Percentiles rank a stretch among this genome's conserved stretches.
Evolutionary conservation across 2,797 vertebrate species (phyloP).

Genomic region (Hemibagrus guttatus): DNA sequence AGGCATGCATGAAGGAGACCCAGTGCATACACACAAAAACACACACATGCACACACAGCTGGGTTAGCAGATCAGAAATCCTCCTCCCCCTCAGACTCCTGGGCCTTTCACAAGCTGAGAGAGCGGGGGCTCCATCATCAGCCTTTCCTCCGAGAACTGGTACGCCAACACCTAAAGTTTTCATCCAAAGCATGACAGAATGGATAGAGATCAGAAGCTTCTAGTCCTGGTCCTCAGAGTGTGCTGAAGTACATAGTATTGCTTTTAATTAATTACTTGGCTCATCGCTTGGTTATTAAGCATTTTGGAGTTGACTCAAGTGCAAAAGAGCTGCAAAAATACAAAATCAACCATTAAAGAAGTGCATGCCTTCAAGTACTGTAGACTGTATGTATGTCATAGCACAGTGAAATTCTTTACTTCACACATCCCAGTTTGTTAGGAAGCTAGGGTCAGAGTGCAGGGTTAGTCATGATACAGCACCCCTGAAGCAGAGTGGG

Average conservation of each 20-base stretch:
- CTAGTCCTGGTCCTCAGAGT: background rate
- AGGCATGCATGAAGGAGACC: constrained; percentile 42
- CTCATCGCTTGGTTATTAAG: constrained; percentile 5
- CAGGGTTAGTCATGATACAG: too few relatives aligned
- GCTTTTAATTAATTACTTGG: background rate
- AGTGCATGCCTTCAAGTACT: background rate
- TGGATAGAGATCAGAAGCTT: background rate
- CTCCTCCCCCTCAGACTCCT: background rate
- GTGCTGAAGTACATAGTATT: background rate
- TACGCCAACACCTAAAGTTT: constrained; percentile 9
- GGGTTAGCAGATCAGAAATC: constrained; percentile 38
- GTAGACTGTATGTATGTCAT: too few relatives aligned
- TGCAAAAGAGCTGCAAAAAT: background rate
- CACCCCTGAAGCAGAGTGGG: too few relatives aligned
- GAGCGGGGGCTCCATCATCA: constrained; percentile 18
- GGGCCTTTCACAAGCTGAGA: constrained; percentile 15
- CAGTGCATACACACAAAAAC: constrained; percentile 5
- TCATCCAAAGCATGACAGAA: constrained; percentile 19
- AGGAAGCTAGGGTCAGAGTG: too few relatives aligned
- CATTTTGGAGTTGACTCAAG: background rate
- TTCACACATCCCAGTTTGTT: too few relatives aligned
- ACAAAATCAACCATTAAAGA: background rate
- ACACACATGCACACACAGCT: constrained; percentile 15
- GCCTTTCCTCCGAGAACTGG: background rate
- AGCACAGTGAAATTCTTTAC: too few relatives aligned